phyloP scores from a whole-genome alignment of 2,797 vertebrate species.

The Poeciliopsis infans region DNA sequence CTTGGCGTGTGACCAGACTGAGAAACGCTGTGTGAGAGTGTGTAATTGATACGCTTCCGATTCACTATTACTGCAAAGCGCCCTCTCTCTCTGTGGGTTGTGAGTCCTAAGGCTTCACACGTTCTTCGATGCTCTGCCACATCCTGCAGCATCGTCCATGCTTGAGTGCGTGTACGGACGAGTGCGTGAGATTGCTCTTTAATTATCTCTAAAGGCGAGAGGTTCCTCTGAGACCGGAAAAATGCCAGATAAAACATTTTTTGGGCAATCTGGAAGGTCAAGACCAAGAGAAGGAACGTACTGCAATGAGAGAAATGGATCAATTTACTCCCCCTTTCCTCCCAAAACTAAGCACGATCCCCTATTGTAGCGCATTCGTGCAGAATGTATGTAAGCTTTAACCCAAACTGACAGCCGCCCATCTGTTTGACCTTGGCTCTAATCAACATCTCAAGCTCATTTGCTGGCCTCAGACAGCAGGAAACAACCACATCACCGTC shows the following conservation, averaged over 20 bases:
- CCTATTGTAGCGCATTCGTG: conserved; percentile 2
- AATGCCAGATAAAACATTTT: conserved; percentile 2
- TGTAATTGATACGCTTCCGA: conserved; percentile 6
- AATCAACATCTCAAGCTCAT: conserved; percentile 12
- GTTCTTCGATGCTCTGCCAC: conserved; percentile 1
- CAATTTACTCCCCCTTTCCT: conserved; percentile 20
- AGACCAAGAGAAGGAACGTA: background rate
- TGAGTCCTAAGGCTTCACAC: conserved; percentile 21
- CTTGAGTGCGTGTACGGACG: background rate
- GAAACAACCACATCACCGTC: conserved; percentile 4
- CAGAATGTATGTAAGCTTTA: conserved; percentile 24
- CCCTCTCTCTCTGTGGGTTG: background rate
- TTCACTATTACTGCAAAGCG: conserved; percentile 19
- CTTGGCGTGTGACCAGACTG: conserved; percentile 34
- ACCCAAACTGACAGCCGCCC: conserved; percentile 31
- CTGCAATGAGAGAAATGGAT: conserved; percentile 38
- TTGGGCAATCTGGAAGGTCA: background rate
- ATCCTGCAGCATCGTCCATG: conserved; percentile 34
- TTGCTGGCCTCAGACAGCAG: conserved; percentile 14
- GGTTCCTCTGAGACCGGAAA: conserved; percentile 25
- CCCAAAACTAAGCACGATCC: conserved; percentile 10
- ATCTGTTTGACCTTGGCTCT: conserved; percentile 62
- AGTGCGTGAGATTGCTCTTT: conserved; percentile 39
- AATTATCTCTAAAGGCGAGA: conserved; percentile 50
- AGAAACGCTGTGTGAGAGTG: conserved; percentile 18